Conservation (phyloP, 2,113 vertebrate species). For the Phrynocephalus versicolor region DNA sequence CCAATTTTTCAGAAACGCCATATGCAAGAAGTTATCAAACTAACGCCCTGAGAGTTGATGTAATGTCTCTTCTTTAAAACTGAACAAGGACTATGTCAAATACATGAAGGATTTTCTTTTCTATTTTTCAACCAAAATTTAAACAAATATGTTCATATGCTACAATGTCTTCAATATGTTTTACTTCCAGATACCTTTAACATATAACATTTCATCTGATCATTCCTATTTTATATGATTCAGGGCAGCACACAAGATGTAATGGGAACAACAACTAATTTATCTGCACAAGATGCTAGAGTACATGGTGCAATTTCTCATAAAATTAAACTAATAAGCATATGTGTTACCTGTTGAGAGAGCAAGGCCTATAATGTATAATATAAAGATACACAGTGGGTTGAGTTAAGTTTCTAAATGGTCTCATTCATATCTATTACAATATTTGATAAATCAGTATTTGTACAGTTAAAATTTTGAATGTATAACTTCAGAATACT, state of each 20-base stretch:
- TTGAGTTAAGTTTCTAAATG: neutral
- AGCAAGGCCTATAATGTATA: neutral
- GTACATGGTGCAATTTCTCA: accelerated
- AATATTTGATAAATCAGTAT: too few species aligned
- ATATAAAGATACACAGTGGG: neutral
- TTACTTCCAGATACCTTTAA: neutral
- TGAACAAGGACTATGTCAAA: slow-evolving; percentile 45
- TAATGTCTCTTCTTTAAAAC: slow-evolving; percentile 48
- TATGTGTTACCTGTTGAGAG: neutral
- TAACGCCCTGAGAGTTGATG: accelerated
- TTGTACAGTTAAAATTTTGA: neutral
- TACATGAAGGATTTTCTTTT: slow-evolving; percentile 26
- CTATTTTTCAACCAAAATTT: slow-evolving; percentile 27
- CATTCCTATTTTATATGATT: neutral
- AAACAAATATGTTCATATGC: neutral
- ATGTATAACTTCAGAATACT: slow-evolving; percentile 36
- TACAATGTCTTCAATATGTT: neutral
- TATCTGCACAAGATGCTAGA: accelerated
- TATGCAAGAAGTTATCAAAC: accelerated
- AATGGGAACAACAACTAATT: neutral
- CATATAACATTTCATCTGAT: neutral
- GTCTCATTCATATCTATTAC: neutral
- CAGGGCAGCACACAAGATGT: accelerated
- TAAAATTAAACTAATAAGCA: neutral
- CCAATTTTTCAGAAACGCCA: neutral